phyloP scores from a whole-genome alignment of 1,140 invertebrate genomes.

The Episyrphus balteatus region DNA sequence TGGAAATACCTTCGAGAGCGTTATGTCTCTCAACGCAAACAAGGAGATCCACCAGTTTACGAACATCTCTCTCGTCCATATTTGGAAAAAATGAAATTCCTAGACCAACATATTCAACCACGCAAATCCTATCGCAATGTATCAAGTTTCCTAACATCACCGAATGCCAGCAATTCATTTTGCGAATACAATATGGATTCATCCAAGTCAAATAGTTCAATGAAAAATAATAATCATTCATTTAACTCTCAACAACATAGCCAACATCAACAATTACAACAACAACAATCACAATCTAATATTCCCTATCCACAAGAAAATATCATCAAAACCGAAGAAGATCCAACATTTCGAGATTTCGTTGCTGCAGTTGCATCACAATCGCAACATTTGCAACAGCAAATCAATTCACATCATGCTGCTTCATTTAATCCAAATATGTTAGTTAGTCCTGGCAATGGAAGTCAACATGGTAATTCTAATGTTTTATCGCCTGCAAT shows the following conservation, averaged over 20 bases:
- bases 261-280: slow-evolving; percentile 19
- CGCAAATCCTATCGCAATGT: slow-evolving; percentile 34
- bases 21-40: slow-evolving; percentile 33
- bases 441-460: too few species aligned
- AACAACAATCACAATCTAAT: slow-evolving; percentile 14
- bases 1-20: slow-evolving; percentile 36
- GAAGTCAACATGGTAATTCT: too few species aligned
- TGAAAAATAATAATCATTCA: slow-evolving; percentile 25
- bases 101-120: slow-evolving; percentile 33
- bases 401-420: slow-evolving; percentile 8
- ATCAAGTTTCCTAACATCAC: slow-evolving; percentile 29
- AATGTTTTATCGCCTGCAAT: too few species aligned
- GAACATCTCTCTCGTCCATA: slow-evolving; percentile 34
- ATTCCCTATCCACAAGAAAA: background rate
- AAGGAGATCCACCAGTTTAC: slow-evolving; percentile 31
- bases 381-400: slow-evolving; percentile 29
- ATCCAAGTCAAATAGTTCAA: slow-evolving; percentile 26
- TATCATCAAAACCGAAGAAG: slow-evolving; percentile 29
- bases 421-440: too few species aligned
- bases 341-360: slow-evolving; percentile 28
- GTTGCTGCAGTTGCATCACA: slow-evolving; percentile 32
- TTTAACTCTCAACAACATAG: slow-evolving; percentile 12
- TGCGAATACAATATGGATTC: slow-evolving; percentile 33
- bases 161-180: slow-evolving; percentile 29
- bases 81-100: slow-evolving; percentile 36